Base-by-base conservation (phyloP, 2,888 invertebrate genomes). In the Syritta pipiens region DNA sequence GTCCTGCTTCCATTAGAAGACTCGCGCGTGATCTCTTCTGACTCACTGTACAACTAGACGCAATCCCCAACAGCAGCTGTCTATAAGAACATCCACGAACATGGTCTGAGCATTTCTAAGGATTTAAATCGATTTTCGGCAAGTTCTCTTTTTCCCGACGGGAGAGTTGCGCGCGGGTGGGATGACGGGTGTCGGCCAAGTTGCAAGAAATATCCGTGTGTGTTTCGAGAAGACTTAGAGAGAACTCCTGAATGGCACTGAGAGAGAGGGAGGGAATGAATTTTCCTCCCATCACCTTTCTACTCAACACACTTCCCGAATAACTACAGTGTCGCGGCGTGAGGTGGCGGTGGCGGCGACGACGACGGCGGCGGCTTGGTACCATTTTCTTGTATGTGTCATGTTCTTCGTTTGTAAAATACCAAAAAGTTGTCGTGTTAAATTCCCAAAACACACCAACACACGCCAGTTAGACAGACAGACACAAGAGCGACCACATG, bases 71-170 rank as follows among this genome's bases (percentile, higher is more conserved):
- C 12, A 35, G 37, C 37, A 49, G 49, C 49, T 48, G 49, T 49
- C 49, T 32, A 28, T 49, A 49, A 49, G 49, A 49, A 49, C 49
- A 17, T 49, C 30, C 17, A 32, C 28, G 30, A 49, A 49, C 49
- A 49, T 30, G 32, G 49, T 32, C 49, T 30, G 30, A 49, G 19
- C 19, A 49, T 9, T 49, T 30, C 28, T 49, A 17, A 37, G 37
- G 37, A 42, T 42, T 42, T 42, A 22, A 42, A 51, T 51, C 51
- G 51, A 51, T 51, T 51, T 35, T 42, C 42, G 28, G 17, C 37
- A 37, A 37, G 17, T 37, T 37, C 7, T 17, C 37, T 37, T n/a
- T n/a, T 12, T 40, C 40, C 14, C 40, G 6, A 1, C 26, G 9
- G 19, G 17, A 19, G 28, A 49, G 20, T 49, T 30, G 17, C 17